Evolutionary conservation across 2,888 invertebrate species (phyloP).

Genomic region (Dascillus cervinus): DNA sequence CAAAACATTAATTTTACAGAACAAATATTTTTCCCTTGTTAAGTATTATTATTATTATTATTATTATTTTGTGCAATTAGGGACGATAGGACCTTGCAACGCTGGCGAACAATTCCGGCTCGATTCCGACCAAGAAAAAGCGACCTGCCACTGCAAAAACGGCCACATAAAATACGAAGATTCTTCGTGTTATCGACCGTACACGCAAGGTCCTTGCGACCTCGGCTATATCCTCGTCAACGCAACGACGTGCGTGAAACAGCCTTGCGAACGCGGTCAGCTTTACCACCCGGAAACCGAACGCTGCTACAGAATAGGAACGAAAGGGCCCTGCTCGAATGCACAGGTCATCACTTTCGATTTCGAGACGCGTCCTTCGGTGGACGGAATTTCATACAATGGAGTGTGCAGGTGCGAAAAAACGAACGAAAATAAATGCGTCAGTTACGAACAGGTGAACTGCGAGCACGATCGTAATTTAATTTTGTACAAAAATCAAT

Average conservation of each 20-base stretch:
- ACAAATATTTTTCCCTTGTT: no score
- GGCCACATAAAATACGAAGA: slow-evolving; percentile 56
- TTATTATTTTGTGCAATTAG: no score
- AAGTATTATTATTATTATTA: no score
- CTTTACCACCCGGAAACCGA: slow-evolving; percentile 67
- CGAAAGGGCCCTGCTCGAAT: slow-evolving; percentile 64
- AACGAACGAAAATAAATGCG: slow-evolving; percentile 23
- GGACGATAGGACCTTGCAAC: slow-evolving; percentile 66
- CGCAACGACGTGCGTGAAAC: slow-evolving; percentile 57
- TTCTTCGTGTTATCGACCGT: slow-evolving; percentile 67
- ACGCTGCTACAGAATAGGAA: slow-evolving; percentile 71
- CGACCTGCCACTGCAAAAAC: slow-evolving; percentile 62
- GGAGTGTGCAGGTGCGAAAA: slow-evolving; percentile 66
- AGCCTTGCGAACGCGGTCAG: slow-evolving; percentile 67
- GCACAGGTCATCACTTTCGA: slow-evolving; percentile 75
- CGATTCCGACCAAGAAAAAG: slow-evolving; percentile 41
- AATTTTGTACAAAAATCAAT: slow-evolving; percentile 59
- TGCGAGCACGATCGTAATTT: slow-evolving; percentile 45
- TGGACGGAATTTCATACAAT: slow-evolving; percentile 76
- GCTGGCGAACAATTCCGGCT: slow-evolving; percentile 65
- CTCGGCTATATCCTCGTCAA: slow-evolving; percentile 61
- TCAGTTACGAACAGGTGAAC: slow-evolving; percentile 16
- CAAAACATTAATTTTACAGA: no score
- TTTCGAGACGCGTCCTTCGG: slow-evolving; percentile 65
- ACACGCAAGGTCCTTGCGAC: slow-evolving; percentile 72